These are phyloP conservation scores for Semicossyphus pulcher DNA, from an alignment of 2,113 vertebrate genomes.

Conservation along the genomic window DNA sequence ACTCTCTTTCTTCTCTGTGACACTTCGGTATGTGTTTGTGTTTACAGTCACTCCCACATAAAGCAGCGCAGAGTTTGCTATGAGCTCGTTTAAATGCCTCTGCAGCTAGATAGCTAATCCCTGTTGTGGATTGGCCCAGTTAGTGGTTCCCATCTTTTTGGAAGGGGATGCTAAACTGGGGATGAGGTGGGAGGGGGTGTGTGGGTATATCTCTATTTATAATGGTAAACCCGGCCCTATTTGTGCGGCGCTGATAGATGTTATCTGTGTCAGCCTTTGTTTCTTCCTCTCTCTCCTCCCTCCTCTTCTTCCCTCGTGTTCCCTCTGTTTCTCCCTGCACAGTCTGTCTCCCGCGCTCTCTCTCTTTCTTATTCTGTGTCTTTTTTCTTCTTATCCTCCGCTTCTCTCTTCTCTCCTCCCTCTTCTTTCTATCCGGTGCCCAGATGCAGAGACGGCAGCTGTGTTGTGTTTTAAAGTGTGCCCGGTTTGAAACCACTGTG, in stretches of 20 bases:
- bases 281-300: slow-evolving; percentile 61
- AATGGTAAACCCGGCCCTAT: slow-evolving; percentile 67
- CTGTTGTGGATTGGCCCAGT: slow-evolving; percentile 82
- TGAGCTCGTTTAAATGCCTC: slow-evolving; percentile 72
- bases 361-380: slow-evolving; percentile 8
- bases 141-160: slow-evolving; percentile 73
- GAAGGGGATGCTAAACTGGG: slow-evolving; percentile 62
- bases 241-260: slow-evolving; percentile 72
- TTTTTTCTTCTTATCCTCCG: slow-evolving; percentile 28
- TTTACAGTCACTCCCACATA: slow-evolving; percentile 73
- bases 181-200: slow-evolving; percentile 54
- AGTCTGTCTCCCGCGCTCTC: slow-evolving; percentile 30
- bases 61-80: slow-evolving; percentile 55
- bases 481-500: slow-evolving; percentile 64
- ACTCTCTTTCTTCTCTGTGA: slow-evolving; percentile 40
- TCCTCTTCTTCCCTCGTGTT: slow-evolving; percentile 27
- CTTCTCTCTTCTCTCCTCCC: slow-evolving; percentile 39
- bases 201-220: slow-evolving; percentile 64
- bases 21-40: slow-evolving; percentile 63
- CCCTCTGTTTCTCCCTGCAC: slow-evolving; percentile 51
- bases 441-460: slow-evolving; percentile 76
- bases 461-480: slow-evolving; percentile 71
- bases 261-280: slow-evolving; percentile 81
- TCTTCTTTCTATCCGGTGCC: slow-evolving; percentile 54
- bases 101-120: slow-evolving; percentile 76